These are phyloP conservation scores for Megalops cyprinoides DNA, from an alignment of 2,797 vertebrate genomes.

Conservation along the genomic window DNA sequence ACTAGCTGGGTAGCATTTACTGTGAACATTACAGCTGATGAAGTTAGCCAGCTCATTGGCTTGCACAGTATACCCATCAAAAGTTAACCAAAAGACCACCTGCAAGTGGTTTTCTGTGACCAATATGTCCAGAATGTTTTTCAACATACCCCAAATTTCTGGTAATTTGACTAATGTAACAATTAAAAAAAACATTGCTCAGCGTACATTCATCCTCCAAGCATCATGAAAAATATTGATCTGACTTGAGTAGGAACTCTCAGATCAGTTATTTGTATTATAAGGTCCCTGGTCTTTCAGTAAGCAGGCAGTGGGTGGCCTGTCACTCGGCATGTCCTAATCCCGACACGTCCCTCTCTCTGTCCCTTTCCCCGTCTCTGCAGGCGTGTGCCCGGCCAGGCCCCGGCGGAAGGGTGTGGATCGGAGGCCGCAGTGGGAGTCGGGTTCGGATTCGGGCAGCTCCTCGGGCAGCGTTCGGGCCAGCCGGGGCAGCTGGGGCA, in stretches of 20 bases:
- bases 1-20: no score
- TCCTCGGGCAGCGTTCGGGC: slow-evolving; percentile 90
- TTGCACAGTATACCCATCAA: no score
- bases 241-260: background rate
- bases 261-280: background rate
- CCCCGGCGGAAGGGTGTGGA: slow-evolving; percentile 79
- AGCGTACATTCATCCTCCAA: no score
- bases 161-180: background rate
- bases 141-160: no score
- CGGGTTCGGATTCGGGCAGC: slow-evolving; percentile 93
- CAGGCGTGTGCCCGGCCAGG: slow-evolving; percentile 67
- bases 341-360: background rate
- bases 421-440: slow-evolving; percentile 84
- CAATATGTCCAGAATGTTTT: no score
- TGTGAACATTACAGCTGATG: no score
- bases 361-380: background rate
- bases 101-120: no score
- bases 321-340: background rate
- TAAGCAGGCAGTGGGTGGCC: no score
- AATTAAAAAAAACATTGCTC: background rate
- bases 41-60: no score
- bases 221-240: background rate
- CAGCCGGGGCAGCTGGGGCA: slow-evolving; percentile 96
- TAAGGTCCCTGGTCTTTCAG: no score
- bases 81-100: no score